phyloP scores from a whole-genome alignment of 2,888 invertebrate genomes.

The Rosalia funebris region DNA sequence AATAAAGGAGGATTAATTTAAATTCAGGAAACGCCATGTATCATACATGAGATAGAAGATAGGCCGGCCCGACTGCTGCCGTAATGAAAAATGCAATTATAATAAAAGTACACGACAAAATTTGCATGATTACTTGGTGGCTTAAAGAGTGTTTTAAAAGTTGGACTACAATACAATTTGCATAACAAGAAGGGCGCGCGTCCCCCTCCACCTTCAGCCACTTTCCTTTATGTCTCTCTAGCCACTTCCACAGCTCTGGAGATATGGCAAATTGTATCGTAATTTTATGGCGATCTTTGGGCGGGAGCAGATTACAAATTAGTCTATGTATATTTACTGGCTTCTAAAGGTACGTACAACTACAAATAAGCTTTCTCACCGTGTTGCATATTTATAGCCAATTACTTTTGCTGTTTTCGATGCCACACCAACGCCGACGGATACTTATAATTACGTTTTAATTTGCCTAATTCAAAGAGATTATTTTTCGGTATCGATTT shows the following conservation, averaged over 20 bases:
- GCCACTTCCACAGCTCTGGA: slow-evolving; percentile 52
- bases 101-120: slow-evolving; percentile 54
- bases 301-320: slow-evolving; percentile 51
- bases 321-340: slow-evolving; percentile 47
- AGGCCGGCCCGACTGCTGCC: slow-evolving; percentile 37
- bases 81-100: slow-evolving; percentile 56
- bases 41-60: slow-evolving; percentile 28
- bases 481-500: too few relatives aligned
- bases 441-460: slow-evolving; percentile 1
- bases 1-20: slow-evolving; percentile 28
- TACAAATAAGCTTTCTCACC: slow-evolving; percentile 28
- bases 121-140: slow-evolving; percentile 57
- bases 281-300: slow-evolving; percentile 55
- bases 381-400: slow-evolving; percentile 49
- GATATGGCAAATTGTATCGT: slow-evolving; percentile 60
- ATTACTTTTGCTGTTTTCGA: slow-evolving; percentile 12
- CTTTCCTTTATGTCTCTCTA: slow-evolving; percentile 60
- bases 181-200: slow-evolving; percentile 60
- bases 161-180: slow-evolving; percentile 63
- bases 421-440: neutral
- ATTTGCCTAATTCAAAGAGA: neutral
- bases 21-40: slow-evolving; percentile 33
- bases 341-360: neutral
- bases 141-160: slow-evolving; percentile 63
- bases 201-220: slow-evolving; percentile 39